phyloP scores from a whole-genome alignment of 2,797 vertebrate genomes.

The Mus caroli region DNA sequence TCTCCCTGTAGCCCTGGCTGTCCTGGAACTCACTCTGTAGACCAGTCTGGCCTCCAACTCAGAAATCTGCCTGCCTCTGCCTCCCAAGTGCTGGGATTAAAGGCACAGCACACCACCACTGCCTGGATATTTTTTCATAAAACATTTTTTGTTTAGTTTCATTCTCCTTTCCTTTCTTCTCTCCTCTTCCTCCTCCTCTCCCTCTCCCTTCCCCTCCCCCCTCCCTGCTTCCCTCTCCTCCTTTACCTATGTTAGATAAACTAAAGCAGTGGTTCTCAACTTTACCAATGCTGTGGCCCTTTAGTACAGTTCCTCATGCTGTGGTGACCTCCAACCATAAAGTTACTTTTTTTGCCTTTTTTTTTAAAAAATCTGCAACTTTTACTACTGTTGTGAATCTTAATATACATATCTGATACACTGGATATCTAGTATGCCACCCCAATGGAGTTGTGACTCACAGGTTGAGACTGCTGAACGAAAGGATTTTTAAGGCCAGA shows the following conservation, averaged over 20 bases:
- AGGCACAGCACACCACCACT: too few relatives aligned
- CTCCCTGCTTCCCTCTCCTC: too few relatives aligned
- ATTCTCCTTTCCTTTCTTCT: not conserved
- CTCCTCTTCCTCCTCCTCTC: fast-evolving
- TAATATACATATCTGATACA: too few relatives aligned
- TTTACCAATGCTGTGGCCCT: not conserved
- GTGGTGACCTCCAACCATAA: not conserved
- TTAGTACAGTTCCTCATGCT: not conserved
- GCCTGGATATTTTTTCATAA: not conserved
- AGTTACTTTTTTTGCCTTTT: not conserved
- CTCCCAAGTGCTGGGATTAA: too few relatives aligned
- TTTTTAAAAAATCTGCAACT: not conserved
- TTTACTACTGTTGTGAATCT: not conserved
- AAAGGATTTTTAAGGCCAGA: slow-evolving; percentile 21
- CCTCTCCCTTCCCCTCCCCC: too few relatives aligned
- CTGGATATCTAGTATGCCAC: too few relatives aligned
- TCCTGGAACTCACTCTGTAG: too few relatives aligned
- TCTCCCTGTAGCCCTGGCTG: too few relatives aligned
- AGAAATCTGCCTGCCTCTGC: too few relatives aligned
- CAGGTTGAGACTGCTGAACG: not conserved
- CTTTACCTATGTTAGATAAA: not conserved
- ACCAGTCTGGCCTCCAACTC: too few relatives aligned
- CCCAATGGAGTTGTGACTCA: not conserved
- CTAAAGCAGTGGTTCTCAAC: not conserved
- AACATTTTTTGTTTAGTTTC: fast-evolving